Percentiles rank a stretch among this genome's conserved stretches.
phyloP scores from a whole-genome alignment of 2,797 vertebrate genomes.

The Brachyrhaphis roseni region DNA sequence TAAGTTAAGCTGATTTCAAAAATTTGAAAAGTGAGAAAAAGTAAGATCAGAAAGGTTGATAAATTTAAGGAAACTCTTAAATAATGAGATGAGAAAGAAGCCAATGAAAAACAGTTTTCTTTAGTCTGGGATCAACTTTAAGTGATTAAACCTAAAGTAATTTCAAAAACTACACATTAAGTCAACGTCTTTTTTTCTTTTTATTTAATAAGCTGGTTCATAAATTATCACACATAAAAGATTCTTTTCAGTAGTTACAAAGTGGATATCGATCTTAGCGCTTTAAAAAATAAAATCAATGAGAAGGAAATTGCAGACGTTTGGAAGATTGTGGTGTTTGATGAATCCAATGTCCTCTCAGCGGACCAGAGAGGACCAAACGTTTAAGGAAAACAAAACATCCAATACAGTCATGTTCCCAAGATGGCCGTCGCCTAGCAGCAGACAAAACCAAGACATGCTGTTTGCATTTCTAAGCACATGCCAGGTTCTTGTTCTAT shows the following conservation, averaged over 20 bases:
- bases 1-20: neutral
- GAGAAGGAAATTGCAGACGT: conserved; percentile 27
- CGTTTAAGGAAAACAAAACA: neutral
- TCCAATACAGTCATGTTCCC: conserved; percentile 12
- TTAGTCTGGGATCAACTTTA: neutral
- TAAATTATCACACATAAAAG: conserved; percentile 98
- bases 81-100: neutral
- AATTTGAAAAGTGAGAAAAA: neutral
- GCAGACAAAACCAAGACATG: conserved; percentile 56
- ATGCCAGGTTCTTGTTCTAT: conserved; percentile 34
- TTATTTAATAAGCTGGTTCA: conserved; percentile 96
- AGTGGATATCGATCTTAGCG: conserved; percentile 74
- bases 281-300: conserved; percentile 56
- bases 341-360: conserved; percentile 26
- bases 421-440: conserved; percentile 35
- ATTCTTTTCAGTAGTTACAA: conserved; percentile 88
- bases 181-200: conserved; percentile 79
- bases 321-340: neutral
- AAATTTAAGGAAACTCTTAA: neutral
- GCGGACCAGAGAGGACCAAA: conserved; percentile 13
- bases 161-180: neutral
- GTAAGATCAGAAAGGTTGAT: neutral
- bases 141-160: neutral
- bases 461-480: conserved; percentile 41
- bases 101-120: neutral